A percentile compares a stretch with the other conserved stretches of the same genome.
Evolutionary conservation across 1,140 invertebrate genomes (phyloP).

Genomic region (Drosophila kanapiae): DNA sequence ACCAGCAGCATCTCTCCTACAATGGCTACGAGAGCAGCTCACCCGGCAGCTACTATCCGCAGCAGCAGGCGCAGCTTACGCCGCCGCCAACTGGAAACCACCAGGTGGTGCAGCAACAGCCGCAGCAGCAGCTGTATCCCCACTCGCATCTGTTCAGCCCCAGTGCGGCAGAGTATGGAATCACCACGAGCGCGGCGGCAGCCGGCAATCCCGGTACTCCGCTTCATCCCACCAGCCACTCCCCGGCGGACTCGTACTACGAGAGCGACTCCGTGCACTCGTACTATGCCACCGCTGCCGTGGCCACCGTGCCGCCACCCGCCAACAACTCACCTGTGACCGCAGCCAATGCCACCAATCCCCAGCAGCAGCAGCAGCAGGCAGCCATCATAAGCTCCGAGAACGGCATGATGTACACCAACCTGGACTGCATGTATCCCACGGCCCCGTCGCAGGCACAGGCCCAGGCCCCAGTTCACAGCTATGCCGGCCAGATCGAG

Average conservation of each 20-base stretch:
- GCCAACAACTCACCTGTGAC: slow-evolving; percentile 83
- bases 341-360: slow-evolving; percentile 67
- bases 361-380: slow-evolving; percentile 66
- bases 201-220: slow-evolving; percentile 58
- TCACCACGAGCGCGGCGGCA: slow-evolving; percentile 66
- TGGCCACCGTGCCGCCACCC: slow-evolving; percentile 75
- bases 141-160: slow-evolving; percentile 84
- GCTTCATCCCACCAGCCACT: slow-evolving; percentile 75
- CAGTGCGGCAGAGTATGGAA: slow-evolving; percentile 84
- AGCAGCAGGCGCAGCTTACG: slow-evolving; percentile 47
- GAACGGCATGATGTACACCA: slow-evolving; percentile 95
- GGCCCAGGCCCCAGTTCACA: slow-evolving; percentile 56
- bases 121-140: slow-evolving; percentile 58
- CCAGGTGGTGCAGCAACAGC: slow-evolving; percentile 51
- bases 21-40: slow-evolving; percentile 57
- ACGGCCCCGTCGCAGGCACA: slow-evolving; percentile 57
- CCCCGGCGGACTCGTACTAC: slow-evolving; percentile 80
- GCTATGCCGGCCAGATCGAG: slow-evolving; percentile 64
- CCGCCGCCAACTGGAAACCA: slow-evolving; percentile 56
- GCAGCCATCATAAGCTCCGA: slow-evolving; percentile 91
- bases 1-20: slow-evolving; percentile 51
- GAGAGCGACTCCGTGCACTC: slow-evolving; percentile 80
- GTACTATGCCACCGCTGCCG: slow-evolving; percentile 79
- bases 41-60: slow-evolving; percentile 56
- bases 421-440: slow-evolving; percentile 90